Evolutionary conservation across 2,888 invertebrate species (phyloP), one percentile per base, ranked within the genome.

Genomic region (Colletes collaris): DNA sequence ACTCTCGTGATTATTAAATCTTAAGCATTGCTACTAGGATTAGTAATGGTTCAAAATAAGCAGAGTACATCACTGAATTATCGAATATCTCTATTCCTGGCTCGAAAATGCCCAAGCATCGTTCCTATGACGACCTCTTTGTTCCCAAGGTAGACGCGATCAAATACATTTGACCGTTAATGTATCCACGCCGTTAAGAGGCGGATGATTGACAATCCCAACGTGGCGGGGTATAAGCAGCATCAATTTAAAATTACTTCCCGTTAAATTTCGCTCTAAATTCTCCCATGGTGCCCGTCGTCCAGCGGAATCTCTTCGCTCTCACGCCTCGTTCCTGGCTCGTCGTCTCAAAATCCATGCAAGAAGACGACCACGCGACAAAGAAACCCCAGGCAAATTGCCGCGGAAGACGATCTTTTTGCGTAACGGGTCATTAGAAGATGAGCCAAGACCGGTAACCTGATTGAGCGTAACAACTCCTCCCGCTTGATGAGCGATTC

Each of bases 391-490:
- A 62, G 50, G 44, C 37, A 53, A 64, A 72, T 64, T 72, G 52
- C 74, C 58, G 27, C 10, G 50, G 40, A 46, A 35, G 53, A 27
- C 27, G 58, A 49, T 60, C 58, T 60, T 65, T 73, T 73, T 60
- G 58, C 72, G 64, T 55, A 65, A 60, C 53, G 40, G 59, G 55
- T 74, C 74, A 73, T 76, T 65, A 76, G 65, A 60, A 53, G 56
- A 58, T 6, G 55, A 58, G 37, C 19, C 13, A 59, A 37, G 64
- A 67, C 71, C 60, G 19, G 72, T 46, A 60, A 60, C 49, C 62
- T 59, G 76, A 76, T 79, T 52, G 63, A 66, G 62, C 58, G 68
- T 62, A 56, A 62, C 63, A 66, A 60, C 70, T 59, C 66, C 70
- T 56, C 79, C 60, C 58, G 63, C 5, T 50, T 56, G 67, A 64